Evolutionary conservation across 2,113 vertebrate genomes (phyloP).

Genomic region (Anarrhichthys ocellatus): DNA sequence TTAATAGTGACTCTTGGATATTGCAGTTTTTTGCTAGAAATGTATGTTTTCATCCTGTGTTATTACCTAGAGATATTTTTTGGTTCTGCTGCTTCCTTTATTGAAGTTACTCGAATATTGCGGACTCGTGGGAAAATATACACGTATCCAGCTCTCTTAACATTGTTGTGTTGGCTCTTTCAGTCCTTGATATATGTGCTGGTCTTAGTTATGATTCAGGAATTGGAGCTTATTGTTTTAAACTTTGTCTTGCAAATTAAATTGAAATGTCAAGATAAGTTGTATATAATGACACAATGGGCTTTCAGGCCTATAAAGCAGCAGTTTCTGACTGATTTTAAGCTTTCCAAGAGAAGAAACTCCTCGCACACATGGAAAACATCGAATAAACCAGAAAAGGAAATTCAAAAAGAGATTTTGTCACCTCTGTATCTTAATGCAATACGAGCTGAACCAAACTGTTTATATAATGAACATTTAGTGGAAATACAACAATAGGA

Average conservation of each 20-base stretch:
- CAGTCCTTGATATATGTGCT: background rate
- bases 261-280: background rate
- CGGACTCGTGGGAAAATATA: background rate
- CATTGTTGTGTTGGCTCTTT: background rate
- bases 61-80: constrained; percentile 5
- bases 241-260: background rate
- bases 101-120: constrained; percentile 11
- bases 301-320: constrained; percentile 7
- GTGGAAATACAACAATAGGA: background rate
- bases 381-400: background rate
- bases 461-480: background rate
- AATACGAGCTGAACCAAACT: background rate
- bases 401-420: background rate
- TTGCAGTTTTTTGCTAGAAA: background rate
- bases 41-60: constrained; percentile 11
- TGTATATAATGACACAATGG: background rate
- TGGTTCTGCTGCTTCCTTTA: constrained; percentile 11
- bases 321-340: background rate
- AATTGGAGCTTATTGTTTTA: background rate
- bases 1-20: constrained; percentile 12
- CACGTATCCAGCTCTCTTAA: background rate
- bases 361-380: background rate
- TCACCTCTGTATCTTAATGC: background rate
- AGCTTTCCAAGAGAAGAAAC: background rate
- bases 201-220: background rate